Base-by-base conservation (phyloP, 1,140 invertebrate species). In the Ptiloglossa arizonensis region DNA sequence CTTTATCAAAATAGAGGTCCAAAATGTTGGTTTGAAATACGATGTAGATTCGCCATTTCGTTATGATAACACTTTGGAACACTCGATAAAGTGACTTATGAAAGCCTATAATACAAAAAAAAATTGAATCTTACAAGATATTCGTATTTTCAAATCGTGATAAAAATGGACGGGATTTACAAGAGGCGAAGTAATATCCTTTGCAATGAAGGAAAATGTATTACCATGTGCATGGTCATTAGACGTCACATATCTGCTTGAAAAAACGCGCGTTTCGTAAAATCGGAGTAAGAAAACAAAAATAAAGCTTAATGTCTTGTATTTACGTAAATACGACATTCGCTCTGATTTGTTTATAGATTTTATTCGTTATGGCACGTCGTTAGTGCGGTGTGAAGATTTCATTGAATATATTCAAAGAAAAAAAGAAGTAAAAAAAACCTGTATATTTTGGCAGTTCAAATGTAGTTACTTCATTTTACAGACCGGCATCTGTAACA, bases 151-250 rank as follows among this genome's bases (percentile, higher is more conserved):
- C 32, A 71, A 82, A 66, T 13, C 24, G 52, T 62, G 60, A 38
- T 84, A 76, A 75, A 84, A 80, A 76, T 84, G 82, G 82, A 84
- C 82, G 82, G 82, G 82, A 83, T 72, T 41, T 57, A 57, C 59
- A 76, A 73, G 52, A 66, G 62, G 50, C 72, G 64, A 72, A 57
- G 41, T 46, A n/a, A n/a, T n/a, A 44, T 64, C 44, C 22, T 50
- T 80, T 4, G 5, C 9, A 13, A 72, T 11, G 35, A 54, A 64
- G 41, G 13, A 67, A 44, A 78, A 67, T 27, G 50, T 22, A 19
- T 52, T 52, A 52, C 50, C 9, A 44, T 38, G 52, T 35, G 48
- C 17, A 22, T 8, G 6, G 11, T 41, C 19, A 24, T 27, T 22
- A 66, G 35, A 13, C 48, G 38, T 50, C 29, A 8, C 50, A 15